phyloP scores from a whole-genome alignment of 2,888 invertebrate species.

The Sycophila texana region DNA sequence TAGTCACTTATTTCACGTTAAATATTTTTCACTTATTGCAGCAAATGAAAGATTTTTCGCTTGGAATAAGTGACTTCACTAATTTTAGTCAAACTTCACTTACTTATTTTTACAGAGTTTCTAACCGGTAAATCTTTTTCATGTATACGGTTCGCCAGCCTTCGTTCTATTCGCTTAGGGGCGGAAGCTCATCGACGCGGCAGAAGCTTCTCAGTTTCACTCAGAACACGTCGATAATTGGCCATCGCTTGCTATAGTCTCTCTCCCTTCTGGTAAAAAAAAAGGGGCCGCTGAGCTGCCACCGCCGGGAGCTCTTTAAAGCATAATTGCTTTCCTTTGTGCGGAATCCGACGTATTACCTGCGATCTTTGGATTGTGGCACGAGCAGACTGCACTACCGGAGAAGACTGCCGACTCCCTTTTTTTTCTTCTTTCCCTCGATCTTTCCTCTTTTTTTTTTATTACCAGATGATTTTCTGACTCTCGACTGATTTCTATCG shows the following conservation, averaged over 20 bases:
- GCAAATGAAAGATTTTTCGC: no score
- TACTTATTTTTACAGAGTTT: no score
- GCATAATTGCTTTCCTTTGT: slow-evolving; percentile 50
- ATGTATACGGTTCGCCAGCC: not conserved
- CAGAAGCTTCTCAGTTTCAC: slow-evolving; percentile 19
- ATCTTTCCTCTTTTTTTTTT: slow-evolving; percentile 7
- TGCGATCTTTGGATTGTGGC: no score
- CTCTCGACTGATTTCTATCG: not conserved
- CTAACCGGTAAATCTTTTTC: not conserved
- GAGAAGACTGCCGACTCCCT: not conserved
- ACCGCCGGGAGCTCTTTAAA: slow-evolving; percentile 13
- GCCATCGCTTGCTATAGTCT: not conserved
- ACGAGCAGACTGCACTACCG: not conserved
- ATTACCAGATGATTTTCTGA: not conserved
- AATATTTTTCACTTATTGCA: no score
- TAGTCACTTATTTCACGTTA: no score
- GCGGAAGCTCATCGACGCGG: slow-evolving; percentile 21
- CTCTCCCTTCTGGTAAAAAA: no score
- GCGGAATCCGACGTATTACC: slow-evolving; percentile 3
- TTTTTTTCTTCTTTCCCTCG: not conserved
- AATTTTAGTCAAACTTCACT: no score
- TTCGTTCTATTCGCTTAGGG: slow-evolving; percentile 1
- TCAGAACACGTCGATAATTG: slow-evolving; percentile 44
- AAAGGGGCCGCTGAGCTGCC: not conserved
- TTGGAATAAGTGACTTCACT: no score